These are phyloP conservation scores for Sitta carolinensis DNA, from an alignment of 2,797 vertebrate genomes.

Conservation along the genomic window DNA sequence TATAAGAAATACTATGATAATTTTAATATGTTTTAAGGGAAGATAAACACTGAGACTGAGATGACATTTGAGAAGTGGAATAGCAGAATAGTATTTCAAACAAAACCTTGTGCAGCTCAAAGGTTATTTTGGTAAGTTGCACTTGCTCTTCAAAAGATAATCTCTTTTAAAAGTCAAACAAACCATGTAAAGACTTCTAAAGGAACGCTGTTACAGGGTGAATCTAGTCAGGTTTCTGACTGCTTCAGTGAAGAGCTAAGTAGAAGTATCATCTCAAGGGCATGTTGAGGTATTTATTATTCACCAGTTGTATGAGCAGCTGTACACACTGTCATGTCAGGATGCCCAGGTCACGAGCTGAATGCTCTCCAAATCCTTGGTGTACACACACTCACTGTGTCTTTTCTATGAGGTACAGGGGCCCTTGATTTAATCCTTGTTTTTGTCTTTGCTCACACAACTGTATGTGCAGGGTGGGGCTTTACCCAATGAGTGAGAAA, in stretches of 20 bases:
- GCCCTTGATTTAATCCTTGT: background rate
- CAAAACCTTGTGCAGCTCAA: background rate
- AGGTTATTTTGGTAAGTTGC: background rate
- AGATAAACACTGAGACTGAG: background rate
- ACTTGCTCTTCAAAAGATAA: background rate
- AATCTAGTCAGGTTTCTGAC: background rate
- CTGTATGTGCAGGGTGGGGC: background rate
- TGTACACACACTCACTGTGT: rapidly evolving
- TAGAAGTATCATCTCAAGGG: background rate
- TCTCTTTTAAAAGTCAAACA: background rate
- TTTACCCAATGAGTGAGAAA: background rate
- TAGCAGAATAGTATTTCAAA: background rate
- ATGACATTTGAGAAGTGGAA: background rate
- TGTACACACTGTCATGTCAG: background rate
- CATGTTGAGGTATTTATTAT: background rate
- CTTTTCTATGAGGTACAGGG: background rate
- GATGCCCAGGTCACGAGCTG: rapidly evolving
- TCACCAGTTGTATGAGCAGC: background rate
- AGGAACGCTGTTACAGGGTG: background rate
- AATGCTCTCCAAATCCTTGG: background rate
- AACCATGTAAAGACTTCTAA: background rate
- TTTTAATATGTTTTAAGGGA: background rate
- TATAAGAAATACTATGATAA: background rate
- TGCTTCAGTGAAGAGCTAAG: background rate
- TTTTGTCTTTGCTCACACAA: background rate